These are phyloP conservation scores for Orbicella faveolata DNA, from an alignment of 64 coral and sea anemone species.

Conservation along the genomic window DNA sequence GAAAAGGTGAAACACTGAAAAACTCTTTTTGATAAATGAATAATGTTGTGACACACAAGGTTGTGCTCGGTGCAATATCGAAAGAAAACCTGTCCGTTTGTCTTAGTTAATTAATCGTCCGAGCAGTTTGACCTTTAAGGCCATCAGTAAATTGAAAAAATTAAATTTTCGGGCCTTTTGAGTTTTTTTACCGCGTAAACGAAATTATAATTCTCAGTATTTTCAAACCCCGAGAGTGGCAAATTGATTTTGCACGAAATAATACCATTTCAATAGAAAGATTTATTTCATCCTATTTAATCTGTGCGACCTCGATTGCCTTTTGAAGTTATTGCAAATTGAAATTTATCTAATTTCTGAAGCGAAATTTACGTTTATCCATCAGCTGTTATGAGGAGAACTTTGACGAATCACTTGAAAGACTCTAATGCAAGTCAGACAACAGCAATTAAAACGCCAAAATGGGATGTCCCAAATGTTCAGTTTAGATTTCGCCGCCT, in stretches of 20 bases:
- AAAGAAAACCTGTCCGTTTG: background rate
- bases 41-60: background rate
- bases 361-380: slow-evolving; percentile 3
- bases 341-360: background rate
- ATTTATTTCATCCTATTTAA: background rate
- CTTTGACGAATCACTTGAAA: slow-evolving; percentile 18
- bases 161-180: background rate
- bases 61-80: background rate
- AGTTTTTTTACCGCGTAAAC: background rate
- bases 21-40: slow-evolving; percentile 7
- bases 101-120: background rate
- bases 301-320: background rate
- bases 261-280: background rate
- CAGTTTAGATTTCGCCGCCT: background rate
- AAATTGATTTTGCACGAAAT: background rate
- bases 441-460: background rate
- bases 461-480: background rate
- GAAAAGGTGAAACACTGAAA: background rate
- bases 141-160: background rate
- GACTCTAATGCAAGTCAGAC: background rate
- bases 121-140: background rate
- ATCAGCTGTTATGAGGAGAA: slow-evolving; percentile 5
- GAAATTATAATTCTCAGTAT: background rate
- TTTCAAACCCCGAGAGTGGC: background rate
- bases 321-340: slow-evolving; percentile 3